Percentiles rank a stretch among this genome's conserved stretches.
Conservation (phyloP, 2,888 invertebrate genomes). For the Apamea anceps region DNA sequence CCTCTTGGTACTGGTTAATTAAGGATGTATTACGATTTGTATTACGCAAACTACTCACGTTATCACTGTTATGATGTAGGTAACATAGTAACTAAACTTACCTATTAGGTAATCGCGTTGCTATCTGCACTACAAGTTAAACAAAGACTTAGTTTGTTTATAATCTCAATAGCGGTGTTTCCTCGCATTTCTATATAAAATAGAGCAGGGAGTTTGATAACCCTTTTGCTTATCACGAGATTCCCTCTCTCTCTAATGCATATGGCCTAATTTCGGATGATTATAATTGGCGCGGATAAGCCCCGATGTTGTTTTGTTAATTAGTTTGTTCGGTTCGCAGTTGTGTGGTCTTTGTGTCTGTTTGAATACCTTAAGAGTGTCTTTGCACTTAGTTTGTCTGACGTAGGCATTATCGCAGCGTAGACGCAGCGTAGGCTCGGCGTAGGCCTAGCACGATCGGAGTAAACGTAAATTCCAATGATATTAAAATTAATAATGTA, state of each 20-base stretch:
- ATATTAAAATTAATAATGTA: background rate
- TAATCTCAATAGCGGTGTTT: conserved; percentile 53
- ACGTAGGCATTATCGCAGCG: background rate
- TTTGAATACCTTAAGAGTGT: conserved; percentile 25
- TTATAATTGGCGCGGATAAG: conserved; percentile 67
- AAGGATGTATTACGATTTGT: background rate
- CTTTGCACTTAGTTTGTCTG: conserved; percentile 7
- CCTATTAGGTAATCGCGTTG: conserved; percentile 24
- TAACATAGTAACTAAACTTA: background rate
- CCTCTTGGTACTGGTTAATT: background rate
- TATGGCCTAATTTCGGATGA: conserved; percentile 80
- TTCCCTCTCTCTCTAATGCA: conserved; percentile 84
- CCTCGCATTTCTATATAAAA: conserved; percentile 69
- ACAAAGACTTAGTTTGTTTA: conserved; percentile 45
- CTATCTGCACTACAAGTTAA: conserved; percentile 31
- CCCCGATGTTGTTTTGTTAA: conserved; percentile 46
- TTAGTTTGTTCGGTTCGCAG: conserved; percentile 20
- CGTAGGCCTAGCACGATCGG: background rate
- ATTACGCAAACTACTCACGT: background rate
- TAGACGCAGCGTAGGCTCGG: background rate
- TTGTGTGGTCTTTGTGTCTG: conserved; percentile 33
- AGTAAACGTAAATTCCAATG: background rate
- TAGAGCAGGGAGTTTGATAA: conserved; percentile 82
- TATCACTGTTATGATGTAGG: conserved; percentile 10
- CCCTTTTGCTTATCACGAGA: conserved; percentile 77